Percentiles rank a stretch among this genome's conserved stretches.
phyloP scores from a whole-genome alignment of 2,113 vertebrate species.

The Leptobrachium leishanense region DNA sequence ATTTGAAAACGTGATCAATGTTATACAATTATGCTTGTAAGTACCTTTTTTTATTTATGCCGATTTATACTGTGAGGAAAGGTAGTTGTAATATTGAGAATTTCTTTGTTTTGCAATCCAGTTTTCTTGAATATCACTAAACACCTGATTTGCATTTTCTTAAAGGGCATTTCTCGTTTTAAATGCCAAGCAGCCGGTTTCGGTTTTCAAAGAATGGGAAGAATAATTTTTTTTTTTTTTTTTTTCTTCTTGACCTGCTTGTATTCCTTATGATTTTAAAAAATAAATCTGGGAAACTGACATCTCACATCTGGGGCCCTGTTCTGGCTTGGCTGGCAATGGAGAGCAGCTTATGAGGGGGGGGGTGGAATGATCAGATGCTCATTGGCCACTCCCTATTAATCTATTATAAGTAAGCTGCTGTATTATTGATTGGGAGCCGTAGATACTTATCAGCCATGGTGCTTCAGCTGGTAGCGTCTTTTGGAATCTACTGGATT shows the following conservation, averaged over 20 bases:
- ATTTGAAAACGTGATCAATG: slow-evolving; percentile 25
- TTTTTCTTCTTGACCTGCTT: not conserved
- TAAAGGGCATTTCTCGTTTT: not conserved
- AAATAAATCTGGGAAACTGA: not conserved
- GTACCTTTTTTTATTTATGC: slow-evolving; percentile 21
- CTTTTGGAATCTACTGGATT: no score
- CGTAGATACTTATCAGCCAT: no score
- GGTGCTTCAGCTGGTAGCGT: no score
- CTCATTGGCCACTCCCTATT: no score
- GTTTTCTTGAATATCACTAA: not conserved
- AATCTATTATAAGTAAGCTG: no score
- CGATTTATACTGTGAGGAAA: not conserved
- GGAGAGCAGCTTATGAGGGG: no score
- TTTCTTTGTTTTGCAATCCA: slow-evolving; percentile 18
- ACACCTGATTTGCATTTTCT: slow-evolving; percentile 41
- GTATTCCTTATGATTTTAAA: not conserved
- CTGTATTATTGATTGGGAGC: no score
- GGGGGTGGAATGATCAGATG: no score
- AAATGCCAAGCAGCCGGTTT: not conserved
- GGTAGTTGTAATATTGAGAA: not conserved
- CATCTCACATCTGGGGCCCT: no score
- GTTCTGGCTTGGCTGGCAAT: no score
- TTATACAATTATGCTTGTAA: slow-evolving; percentile 27
- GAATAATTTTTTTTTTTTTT: not conserved
- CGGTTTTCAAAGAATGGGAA: no score